Evolutionary conservation across 2,888 invertebrate genomes (phyloP).

Genomic region (Sialis fuliginosa): DNA sequence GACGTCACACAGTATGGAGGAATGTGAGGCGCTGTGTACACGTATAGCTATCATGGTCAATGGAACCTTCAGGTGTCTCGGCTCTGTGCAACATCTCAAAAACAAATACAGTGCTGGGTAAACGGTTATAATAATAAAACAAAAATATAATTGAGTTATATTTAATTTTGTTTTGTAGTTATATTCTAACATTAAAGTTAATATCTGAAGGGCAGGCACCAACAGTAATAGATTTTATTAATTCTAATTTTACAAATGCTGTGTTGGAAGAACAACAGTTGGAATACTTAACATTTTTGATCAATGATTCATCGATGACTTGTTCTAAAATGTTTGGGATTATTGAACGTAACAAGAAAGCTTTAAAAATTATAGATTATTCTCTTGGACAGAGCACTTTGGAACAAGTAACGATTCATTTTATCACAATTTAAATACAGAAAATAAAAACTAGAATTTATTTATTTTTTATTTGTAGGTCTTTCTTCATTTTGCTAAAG

Average conservation of each 20-base stretch:
- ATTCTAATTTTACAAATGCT: slow-evolving; percentile 18
- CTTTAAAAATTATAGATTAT: no score
- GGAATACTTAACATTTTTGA: slow-evolving; percentile 53
- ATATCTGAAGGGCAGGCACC: slow-evolving; percentile 13
- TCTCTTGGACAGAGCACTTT: no score
- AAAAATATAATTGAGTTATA: no score
- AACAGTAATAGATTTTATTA: slow-evolving; percentile 13
- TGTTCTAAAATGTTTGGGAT: slow-evolving; percentile 64
- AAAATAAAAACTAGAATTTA: no score
- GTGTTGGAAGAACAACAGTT: slow-evolving; percentile 48
- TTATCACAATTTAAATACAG: not conserved
- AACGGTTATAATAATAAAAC: slow-evolving; percentile 14
- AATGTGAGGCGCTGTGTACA: slow-evolving; percentile 70
- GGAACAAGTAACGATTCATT: no score
- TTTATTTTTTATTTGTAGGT: not conserved
- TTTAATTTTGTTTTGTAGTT: slow-evolving; percentile 10
- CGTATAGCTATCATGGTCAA: slow-evolving; percentile 75
- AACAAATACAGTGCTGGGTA: slow-evolving; percentile 52
- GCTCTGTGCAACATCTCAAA: slow-evolving; percentile 66
- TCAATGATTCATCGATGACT: slow-evolving; percentile 34
- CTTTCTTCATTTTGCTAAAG: not conserved
- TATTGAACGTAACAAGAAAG: no score
- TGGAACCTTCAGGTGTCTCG: slow-evolving; percentile 61
- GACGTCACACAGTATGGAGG: slow-evolving; percentile 78
- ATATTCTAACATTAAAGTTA: slow-evolving; percentile 21